A percentile compares a stretch with the other conserved stretches of the same genome.
Evolutionary conservation across 2,888 invertebrate species (phyloP).

Genomic region (Dolichomitus sp.): DNA sequence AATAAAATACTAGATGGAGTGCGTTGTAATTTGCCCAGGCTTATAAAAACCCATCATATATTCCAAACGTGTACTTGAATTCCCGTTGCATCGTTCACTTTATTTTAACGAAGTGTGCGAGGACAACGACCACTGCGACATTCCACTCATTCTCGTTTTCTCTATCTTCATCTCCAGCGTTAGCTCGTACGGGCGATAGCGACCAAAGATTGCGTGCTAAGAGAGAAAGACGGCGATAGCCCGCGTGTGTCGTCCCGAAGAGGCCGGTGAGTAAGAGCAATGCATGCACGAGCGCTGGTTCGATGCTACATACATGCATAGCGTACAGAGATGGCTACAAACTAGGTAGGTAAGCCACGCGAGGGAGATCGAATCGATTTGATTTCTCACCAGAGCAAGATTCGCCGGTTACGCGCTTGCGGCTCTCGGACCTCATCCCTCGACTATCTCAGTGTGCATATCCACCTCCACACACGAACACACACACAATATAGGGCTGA

Average conservation of each 20-base stretch:
- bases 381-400: slow-evolving; percentile 69
- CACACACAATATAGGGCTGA: slow-evolving; percentile 24
- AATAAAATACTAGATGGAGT: not conserved
- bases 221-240: not conserved
- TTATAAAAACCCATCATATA: not conserved
- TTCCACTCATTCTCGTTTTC: slow-evolving; percentile 29
- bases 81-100: not conserved
- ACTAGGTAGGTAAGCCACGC: slow-evolving; percentile 52
- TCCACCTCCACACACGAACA: slow-evolving; percentile 25
- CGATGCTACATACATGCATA: not conserved
- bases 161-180: slow-evolving; percentile 44
- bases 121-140: slow-evolving; percentile 27
- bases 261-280: slow-evolving; percentile 27
- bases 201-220: slow-evolving; percentile 59
- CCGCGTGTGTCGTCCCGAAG: slow-evolving; percentile 37
- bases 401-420: slow-evolving; percentile 54
- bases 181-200: slow-evolving; percentile 56
- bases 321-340: slow-evolving; percentile 5
- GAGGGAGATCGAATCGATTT: slow-evolving; percentile 69
- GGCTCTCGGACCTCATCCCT: slow-evolving; percentile 57
- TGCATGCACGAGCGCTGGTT: slow-evolving; percentile 36
- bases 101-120: slow-evolving; percentile 1
- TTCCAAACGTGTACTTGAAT: not conserved
- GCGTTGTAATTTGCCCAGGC: not conserved
- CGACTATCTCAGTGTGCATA: slow-evolving; percentile 49